Percentiles rank a stretch among this genome's conserved stretches.
Evolutionary conservation across 2,797 vertebrate genomes (phyloP).

Genomic region (Pseudopleuronectes americanus): DNA sequence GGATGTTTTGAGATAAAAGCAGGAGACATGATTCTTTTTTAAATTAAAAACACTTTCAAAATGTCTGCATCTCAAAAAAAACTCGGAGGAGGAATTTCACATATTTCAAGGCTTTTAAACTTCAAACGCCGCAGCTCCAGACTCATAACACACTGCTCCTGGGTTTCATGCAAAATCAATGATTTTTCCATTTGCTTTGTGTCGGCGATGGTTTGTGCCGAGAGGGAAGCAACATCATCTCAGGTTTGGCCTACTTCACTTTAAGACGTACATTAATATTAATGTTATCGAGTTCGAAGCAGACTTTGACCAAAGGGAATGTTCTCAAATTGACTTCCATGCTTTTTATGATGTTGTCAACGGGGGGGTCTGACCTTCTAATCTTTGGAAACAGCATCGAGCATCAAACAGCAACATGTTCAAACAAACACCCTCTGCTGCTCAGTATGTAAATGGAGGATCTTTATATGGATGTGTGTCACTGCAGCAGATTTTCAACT

Average conservation of each 20-base stretch:
- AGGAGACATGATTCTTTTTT: constrained; percentile 18
- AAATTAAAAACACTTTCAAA: constrained; percentile 21
- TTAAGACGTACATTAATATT: background rate
- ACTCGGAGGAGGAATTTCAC: constrained; percentile 28
- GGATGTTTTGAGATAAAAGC: constrained; percentile 36
- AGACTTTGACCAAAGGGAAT: background rate
- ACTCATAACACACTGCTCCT: constrained; percentile 40
- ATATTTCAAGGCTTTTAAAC: constrained; percentile 50
- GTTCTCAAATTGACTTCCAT: too few relatives aligned
- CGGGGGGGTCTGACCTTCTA: background rate
- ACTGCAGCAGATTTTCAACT: constrained; percentile 72
- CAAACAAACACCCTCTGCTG: background rate
- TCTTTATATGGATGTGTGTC: constrained; percentile 65
- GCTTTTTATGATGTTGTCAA: background rate
- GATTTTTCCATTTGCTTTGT: constrained; percentile 43
- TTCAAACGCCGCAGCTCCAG: constrained; percentile 52
- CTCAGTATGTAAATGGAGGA: constrained; percentile 1
- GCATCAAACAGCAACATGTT: background rate
- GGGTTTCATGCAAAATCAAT: constrained; percentile 49
- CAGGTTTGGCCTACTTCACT: background rate
- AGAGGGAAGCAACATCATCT: background rate
- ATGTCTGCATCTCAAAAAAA: background rate
- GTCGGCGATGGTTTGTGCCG: constrained; percentile 12
- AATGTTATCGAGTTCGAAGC: background rate
- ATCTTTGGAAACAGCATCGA: background rate